A percentile compares a stretch with the other conserved stretches of the same genome.
phyloP scores from a whole-genome alignment of 2,797 vertebrate genomes.

The Falco berigora region DNA sequence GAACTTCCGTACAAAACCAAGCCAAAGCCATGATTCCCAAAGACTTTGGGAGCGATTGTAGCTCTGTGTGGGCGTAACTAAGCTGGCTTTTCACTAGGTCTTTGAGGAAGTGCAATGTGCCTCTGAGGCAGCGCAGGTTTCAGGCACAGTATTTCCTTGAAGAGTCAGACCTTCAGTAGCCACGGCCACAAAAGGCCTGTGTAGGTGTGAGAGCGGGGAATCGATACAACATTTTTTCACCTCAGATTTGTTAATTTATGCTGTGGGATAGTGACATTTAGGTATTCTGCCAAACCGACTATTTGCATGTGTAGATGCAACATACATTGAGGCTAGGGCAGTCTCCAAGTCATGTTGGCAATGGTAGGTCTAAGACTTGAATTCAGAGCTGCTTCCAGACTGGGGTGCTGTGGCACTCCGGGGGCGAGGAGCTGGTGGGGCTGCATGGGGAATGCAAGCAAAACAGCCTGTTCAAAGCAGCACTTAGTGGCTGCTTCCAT shows the following conservation, averaged over 20 bases:
- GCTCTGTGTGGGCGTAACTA: not conserved
- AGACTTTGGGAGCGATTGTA: not conserved
- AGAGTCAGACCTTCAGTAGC: not conserved
- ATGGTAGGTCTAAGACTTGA: not conserved
- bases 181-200: not conserved
- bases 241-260: not conserved
- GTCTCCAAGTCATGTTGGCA: not conserved
- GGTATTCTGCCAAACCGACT: not conserved
- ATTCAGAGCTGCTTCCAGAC: not conserved
- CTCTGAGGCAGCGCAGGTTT: conserved; percentile 21
- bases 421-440: not conserved
- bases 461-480: not conserved
- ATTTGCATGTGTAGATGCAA: not conserved
- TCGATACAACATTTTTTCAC: not conserved
- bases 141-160: not conserved
- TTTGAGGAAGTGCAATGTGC: conserved; percentile 16
- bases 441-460: not conserved
- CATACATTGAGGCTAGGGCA: not conserved
- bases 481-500: not conserved
- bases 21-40: not conserved
- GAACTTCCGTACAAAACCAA: not conserved
- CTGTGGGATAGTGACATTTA: not conserved
- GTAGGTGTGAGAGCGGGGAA: conserved; percentile 24
- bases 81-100: not conserved
- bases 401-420: not conserved